Percentiles rank a stretch among this genome's conserved stretches.
These are phyloP conservation scores for Heliconius hewitsoni DNA, from an alignment of 1,140 invertebrate genomes.

Conservation along the genomic window DNA sequence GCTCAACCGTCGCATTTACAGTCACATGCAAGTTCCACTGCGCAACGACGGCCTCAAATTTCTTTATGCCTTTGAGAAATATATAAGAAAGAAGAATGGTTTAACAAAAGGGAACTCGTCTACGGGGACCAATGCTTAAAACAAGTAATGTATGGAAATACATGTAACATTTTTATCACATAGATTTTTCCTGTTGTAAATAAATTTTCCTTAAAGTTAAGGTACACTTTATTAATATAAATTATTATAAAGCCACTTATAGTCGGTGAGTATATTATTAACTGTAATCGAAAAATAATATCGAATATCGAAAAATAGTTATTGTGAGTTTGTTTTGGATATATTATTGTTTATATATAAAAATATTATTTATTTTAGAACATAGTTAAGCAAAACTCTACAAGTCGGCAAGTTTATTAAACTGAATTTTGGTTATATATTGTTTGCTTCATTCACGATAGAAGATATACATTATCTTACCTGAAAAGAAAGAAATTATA, in stretches of 20 bases:
- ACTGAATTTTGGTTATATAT: not conserved
- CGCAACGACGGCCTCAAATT: too few species aligned
- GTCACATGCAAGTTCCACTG: too few species aligned
- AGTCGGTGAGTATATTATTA: too few species aligned
- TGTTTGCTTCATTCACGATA: not conserved
- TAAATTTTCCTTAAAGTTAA: not conserved
- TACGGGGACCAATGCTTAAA: not conserved
- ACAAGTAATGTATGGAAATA: conserved; percentile 13
- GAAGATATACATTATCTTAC: conserved; percentile 22
- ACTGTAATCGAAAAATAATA: too few species aligned
- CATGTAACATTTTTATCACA: conserved; percentile 19
- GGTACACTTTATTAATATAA: not conserved
- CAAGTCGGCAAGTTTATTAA: too few species aligned
- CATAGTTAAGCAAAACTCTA: too few species aligned
- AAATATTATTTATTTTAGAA: too few species aligned
- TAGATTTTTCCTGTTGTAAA: conserved; percentile 12
- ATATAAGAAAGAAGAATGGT: not conserved
- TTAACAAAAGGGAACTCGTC: conserved; percentile 13
- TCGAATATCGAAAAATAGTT: too few species aligned
- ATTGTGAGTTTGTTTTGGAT: not conserved
- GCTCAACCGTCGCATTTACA: too few species aligned
- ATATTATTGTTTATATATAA: not conserved
- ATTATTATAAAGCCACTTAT: too few species aligned
- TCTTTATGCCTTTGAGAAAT: not conserved
- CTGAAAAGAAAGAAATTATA: conserved; percentile 30